Percentiles rank a stretch among this genome's conserved stretches.
Evolutionary conservation across 2,888 invertebrate genomes (phyloP).

Genomic region (Tenthredo scrophulariae): DNA sequence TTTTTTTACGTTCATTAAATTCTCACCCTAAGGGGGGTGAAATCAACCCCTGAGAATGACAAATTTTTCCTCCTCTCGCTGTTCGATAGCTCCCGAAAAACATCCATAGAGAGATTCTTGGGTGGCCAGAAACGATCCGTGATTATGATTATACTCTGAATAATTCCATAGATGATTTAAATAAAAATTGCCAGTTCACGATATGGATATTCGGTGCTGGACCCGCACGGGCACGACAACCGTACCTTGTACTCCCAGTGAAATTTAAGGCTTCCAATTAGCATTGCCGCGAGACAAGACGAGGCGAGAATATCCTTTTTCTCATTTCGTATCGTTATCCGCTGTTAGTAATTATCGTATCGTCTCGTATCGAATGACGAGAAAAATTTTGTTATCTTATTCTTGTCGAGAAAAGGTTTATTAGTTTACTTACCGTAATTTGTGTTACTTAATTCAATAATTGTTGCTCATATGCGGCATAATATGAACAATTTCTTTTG

Average conservation of each 20-base stretch:
- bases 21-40: too few species aligned
- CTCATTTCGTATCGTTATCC: conserved; percentile 4
- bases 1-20: neutral
- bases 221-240: neutral
- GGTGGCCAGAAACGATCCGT: neutral
- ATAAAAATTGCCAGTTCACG: neutral
- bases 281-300: neutral
- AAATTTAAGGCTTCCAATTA: conserved; percentile 12
- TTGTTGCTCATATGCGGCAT: neutral
- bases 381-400: neutral
- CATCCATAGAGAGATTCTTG: neutral
- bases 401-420: neutral
- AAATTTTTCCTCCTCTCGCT: too few species aligned
- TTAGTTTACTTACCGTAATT: neutral
- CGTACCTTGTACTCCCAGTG: neutral
- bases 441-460: neutral
- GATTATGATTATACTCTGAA: neutral
- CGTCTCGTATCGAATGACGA: neutral
- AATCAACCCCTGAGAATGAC: too few species aligned
- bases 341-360: conserved; percentile 4
- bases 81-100: too few species aligned
- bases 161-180: neutral
- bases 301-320: neutral
- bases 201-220: neutral
- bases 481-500: neutral